Conservation (phyloP, 2,797 vertebrate species). For the Acrossocheilus wenchowensis region DNA sequence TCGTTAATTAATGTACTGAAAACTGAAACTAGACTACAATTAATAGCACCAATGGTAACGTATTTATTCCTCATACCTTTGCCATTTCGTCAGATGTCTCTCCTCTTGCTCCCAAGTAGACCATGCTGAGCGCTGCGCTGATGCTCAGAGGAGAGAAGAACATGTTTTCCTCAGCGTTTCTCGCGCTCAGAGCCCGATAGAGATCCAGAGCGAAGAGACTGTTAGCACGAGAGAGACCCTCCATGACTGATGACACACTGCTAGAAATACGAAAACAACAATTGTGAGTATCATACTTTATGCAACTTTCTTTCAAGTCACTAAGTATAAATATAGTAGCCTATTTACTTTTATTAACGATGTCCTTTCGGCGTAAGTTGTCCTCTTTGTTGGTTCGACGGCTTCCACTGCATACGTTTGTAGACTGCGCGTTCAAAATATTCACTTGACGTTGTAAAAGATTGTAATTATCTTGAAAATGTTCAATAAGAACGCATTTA, state of each 20-base stretch:
- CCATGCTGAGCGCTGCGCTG: slow-evolving; percentile 87
- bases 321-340: background rate
- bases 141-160: slow-evolving; percentile 89
- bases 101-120: slow-evolving; percentile 82
- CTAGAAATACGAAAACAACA: background rate
- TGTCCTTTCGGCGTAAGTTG: background rate
- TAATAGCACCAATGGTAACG: background rate
- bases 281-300: background rate
- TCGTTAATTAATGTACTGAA: background rate
- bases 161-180: slow-evolving; percentile 74
- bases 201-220: slow-evolving; percentile 84
- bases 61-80: slow-evolving; percentile 74
- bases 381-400: background rate
- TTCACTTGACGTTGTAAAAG: background rate
- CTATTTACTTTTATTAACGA: background rate
- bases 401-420: background rate
- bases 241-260: slow-evolving; percentile 76
- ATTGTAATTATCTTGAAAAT: background rate
- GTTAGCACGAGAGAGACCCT: slow-evolving; percentile 77
- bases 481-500: background rate
- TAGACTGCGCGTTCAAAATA: background rate
- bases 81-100: slow-evolving; percentile 82
- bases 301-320: background rate
- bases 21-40: background rate
- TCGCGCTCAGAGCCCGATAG: slow-evolving; percentile 73